Conservation (phyloP, 2,113 vertebrate genomes). For the Myanophis thanlyinensis region DNA sequence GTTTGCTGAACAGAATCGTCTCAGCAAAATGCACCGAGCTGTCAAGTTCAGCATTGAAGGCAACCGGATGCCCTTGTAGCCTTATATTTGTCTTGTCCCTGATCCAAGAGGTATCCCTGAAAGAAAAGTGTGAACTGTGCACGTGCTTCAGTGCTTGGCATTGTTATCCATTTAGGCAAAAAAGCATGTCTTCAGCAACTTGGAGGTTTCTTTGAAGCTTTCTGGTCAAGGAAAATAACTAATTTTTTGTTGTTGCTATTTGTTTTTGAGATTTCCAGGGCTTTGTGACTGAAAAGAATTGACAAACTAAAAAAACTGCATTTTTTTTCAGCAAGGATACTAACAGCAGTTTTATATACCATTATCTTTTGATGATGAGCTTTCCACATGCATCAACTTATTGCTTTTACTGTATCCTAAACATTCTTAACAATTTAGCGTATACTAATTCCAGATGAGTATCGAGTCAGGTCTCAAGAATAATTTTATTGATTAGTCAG, state of each 20-base stretch:
- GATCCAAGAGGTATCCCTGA: constrained; percentile 69
- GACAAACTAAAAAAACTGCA: background rate
- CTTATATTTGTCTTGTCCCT: constrained; percentile 57
- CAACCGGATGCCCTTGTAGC: constrained; percentile 92
- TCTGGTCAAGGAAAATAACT: constrained; percentile 25
- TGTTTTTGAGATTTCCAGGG: background rate
- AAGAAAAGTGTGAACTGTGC: constrained; percentile 69
- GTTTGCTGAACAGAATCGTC: constrained; percentile 87
- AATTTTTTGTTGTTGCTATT: background rate
- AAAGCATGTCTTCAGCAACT: constrained; percentile 43
- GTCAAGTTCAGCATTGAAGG: constrained; percentile 98
- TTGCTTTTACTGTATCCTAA: background rate
- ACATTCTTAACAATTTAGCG: background rate
- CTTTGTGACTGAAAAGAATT: background rate
- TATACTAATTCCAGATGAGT: background rate
- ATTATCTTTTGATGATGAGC: background rate
- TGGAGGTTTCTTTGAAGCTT: background rate
- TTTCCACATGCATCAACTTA: background rate
- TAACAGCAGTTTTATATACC: background rate
- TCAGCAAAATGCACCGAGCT: constrained; percentile 80
- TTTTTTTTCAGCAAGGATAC: background rate
- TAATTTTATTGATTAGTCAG: background rate
- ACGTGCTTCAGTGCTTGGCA: constrained; percentile 62
- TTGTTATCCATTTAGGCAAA: constrained; percentile 49
- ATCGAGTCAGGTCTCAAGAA: background rate